Evolutionary conservation across 2,113 vertebrate genomes (phyloP).

Genomic region (Gobio gobio): DNA sequence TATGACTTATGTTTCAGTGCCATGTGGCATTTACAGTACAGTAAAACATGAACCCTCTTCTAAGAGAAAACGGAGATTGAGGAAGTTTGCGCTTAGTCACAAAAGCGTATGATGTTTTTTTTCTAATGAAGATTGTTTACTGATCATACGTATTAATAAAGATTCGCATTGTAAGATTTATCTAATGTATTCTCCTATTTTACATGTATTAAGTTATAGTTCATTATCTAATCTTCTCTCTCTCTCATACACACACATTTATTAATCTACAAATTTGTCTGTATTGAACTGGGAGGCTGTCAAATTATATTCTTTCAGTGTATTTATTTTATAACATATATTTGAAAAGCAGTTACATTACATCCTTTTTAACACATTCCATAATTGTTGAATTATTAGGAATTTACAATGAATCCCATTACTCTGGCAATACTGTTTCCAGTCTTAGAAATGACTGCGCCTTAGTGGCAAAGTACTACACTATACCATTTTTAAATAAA

Average conservation of each 20-base stretch:
- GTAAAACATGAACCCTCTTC: background rate
- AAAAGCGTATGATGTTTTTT: background rate
- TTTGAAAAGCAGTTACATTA: too few relatives aligned
- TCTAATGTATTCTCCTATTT: background rate
- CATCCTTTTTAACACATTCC: too few relatives aligned
- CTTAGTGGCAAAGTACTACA: background rate
- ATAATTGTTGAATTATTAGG: background rate
- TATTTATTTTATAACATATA: too few relatives aligned
- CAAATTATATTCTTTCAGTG: too few relatives aligned
- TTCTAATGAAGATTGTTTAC: background rate
- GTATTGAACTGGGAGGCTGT: too few relatives aligned
- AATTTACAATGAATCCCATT: background rate
- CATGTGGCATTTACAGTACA: background rate
- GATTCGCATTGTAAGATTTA: background rate
- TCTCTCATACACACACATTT: too few relatives aligned
- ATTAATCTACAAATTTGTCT: too few relatives aligned
- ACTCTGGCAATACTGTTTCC: background rate
- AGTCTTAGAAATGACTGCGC: background rate
- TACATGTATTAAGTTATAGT: too few relatives aligned
- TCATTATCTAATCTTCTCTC: too few relatives aligned
- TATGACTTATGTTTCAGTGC: background rate
- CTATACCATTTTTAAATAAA: background rate
- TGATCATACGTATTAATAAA: background rate
- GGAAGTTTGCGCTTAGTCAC: background rate
- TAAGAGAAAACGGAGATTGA: background rate